Percentiles rank a stretch among this genome's conserved stretches.
Conservation (phyloP, 2,888 invertebrate genomes). For the Melinaea menophilus region DNA sequence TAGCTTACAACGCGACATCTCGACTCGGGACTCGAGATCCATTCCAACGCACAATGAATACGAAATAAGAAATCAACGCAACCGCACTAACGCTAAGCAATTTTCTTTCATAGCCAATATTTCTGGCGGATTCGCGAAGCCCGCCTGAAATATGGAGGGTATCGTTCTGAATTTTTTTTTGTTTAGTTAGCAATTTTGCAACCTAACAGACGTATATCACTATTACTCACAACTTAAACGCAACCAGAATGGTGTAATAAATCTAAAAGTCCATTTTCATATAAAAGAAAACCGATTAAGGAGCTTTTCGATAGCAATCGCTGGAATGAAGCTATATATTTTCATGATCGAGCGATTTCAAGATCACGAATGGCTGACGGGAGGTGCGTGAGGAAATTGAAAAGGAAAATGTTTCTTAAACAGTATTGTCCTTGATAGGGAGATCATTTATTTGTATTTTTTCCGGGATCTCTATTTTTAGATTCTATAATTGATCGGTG, state of each 20-base stretch:
- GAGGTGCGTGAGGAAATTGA: slow-evolving; percentile 72
- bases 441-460: slow-evolving; percentile 47
- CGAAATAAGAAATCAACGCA: slow-evolving; percentile 72
- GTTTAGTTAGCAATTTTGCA: slow-evolving; percentile 69
- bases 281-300: slow-evolving; percentile 78
- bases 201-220: slow-evolving; percentile 62
- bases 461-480: slow-evolving; percentile 6
- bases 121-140: slow-evolving; percentile 51
- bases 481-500: too few species aligned
- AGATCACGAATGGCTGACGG: slow-evolving; percentile 72
- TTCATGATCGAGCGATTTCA: slow-evolving; percentile 74
- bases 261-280: slow-evolving; percentile 76
- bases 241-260: slow-evolving; percentile 72
- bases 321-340: slow-evolving; percentile 76
- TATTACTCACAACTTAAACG: slow-evolving; percentile 60
- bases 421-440: slow-evolving; percentile 54
- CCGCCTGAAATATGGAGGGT: slow-evolving; percentile 61
- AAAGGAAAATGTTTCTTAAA: slow-evolving; percentile 66
- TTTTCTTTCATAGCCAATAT: slow-evolving; percentile 70
- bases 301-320: slow-evolving; percentile 74
- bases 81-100: slow-evolving; percentile 65
- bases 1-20: slow-evolving; percentile 43
- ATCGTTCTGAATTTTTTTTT: slow-evolving; percentile 59
- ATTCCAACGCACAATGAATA: slow-evolving; percentile 71
- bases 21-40: slow-evolving; percentile 54